These are phyloP conservation scores for Microctenopoma steveboyesi DNA, from an alignment of 2,797 vertebrate genomes.

Conservation along the genomic window DNA sequence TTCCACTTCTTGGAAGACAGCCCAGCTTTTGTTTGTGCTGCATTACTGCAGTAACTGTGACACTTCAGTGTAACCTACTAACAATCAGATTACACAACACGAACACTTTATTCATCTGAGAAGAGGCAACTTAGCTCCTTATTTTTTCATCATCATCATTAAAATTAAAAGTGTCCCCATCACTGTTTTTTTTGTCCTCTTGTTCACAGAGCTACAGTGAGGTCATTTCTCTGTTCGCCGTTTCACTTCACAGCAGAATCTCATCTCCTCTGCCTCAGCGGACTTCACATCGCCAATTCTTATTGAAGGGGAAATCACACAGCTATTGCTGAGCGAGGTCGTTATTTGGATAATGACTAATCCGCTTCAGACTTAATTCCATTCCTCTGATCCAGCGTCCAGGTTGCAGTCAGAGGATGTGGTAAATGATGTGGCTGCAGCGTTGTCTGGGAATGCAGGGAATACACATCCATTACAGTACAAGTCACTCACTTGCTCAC, in stretches of 20 bases:
- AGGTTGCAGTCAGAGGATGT: slow-evolving; percentile 71
- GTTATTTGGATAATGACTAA: slow-evolving; percentile 80
- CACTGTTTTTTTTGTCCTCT: slow-evolving; percentile 22
- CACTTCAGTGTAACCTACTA: slow-evolving; percentile 46
- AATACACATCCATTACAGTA: slow-evolving; percentile 21
- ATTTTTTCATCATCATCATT: slow-evolving; percentile 24
- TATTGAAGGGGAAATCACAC: slow-evolving; percentile 75
- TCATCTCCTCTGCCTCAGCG: slow-evolving; percentile 68
- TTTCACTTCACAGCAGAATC: slow-evolving; percentile 69
- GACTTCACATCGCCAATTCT: slow-evolving; percentile 75
- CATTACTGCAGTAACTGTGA: slow-evolving; percentile 46
- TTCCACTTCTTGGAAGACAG: slow-evolving; percentile 42
- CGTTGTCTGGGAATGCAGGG: slow-evolving; percentile 55
- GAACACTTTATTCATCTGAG: slow-evolving; percentile 14
- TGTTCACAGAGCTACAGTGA: slow-evolving; percentile 38
- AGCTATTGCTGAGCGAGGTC: slow-evolving; percentile 61
- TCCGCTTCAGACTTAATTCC: slow-evolving; percentile 69
- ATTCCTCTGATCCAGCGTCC: slow-evolving; percentile 68
- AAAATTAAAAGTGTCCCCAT: slow-evolving; percentile 36
- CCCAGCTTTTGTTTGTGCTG: slow-evolving; percentile 41
- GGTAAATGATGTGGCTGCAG: slow-evolving; percentile 72
- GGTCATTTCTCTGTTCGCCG: slow-evolving; percentile 52
- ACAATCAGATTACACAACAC: slow-evolving; percentile 40
- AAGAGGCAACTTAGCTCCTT: too few relatives aligned
- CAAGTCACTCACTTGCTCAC: slow-evolving; percentile 38